phyloP scores from a whole-genome alignment of 2,113 vertebrate species.

The Melanerpes formicivorus region DNA sequence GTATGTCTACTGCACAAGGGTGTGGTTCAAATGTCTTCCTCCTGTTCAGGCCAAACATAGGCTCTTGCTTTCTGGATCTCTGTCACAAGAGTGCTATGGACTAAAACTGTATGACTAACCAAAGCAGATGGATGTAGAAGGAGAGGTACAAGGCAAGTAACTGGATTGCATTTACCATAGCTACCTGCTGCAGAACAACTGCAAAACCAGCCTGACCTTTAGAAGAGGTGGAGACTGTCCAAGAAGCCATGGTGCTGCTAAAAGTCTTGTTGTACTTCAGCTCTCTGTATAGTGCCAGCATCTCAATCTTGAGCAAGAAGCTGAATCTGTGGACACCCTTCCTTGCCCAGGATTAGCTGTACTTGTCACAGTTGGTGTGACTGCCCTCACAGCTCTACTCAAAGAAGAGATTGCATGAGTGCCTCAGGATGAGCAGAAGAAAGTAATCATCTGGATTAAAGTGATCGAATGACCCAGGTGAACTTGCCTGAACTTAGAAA shows the following conservation, averaged over 20 bases:
- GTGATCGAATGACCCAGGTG: background rate
- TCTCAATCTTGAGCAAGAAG: background rate
- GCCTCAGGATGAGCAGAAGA: background rate
- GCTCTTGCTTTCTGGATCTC: background rate
- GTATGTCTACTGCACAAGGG: accelerated
- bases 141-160: background rate
- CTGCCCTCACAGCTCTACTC: background rate
- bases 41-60: background rate
- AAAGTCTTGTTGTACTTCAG: background rate
- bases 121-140: background rate
- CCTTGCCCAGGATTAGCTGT: background rate
- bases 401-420: background rate
- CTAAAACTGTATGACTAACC: background rate
- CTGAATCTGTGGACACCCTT: background rate
- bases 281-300: background rate
- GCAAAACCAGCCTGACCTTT: background rate
- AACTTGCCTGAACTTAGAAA: background rate
- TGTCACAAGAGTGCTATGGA: background rate
- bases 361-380: background rate
- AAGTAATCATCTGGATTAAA: background rate
- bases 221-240: background rate
- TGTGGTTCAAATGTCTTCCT: background rate
- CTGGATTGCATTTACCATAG: background rate
- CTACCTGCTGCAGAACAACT: background rate
- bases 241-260: background rate